Evolutionary conservation across 1,140 invertebrate genomes (phyloP).

Genomic region (Sesamia nonagrioides): DNA sequence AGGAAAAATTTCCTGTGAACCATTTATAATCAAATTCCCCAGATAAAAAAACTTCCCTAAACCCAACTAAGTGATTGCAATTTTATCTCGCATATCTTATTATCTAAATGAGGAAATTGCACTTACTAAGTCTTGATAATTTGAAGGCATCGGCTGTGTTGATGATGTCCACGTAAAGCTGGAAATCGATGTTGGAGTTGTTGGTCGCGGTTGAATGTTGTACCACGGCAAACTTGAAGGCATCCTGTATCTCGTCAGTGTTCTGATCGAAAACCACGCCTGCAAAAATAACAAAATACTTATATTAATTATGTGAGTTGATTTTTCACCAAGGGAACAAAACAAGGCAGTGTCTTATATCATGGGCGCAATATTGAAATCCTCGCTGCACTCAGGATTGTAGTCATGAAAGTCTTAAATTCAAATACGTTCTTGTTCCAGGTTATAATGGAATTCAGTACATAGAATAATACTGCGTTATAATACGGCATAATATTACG

Average conservation of each 20-base stretch:
- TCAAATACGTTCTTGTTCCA: too few species aligned
- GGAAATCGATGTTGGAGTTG: constrained; percentile 93
- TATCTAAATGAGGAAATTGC: constrained; percentile 11
- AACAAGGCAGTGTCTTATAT: too few species aligned
- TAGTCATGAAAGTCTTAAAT: too few species aligned
- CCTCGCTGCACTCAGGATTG: too few species aligned
- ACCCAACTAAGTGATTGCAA: constrained; percentile 4
- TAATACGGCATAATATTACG: too few species aligned
- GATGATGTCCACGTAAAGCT: constrained; percentile 96
- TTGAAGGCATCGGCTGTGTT: constrained; percentile 97
- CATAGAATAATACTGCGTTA: too few species aligned
- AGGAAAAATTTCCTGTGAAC: too few species aligned
- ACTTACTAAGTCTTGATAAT: constrained; percentile 95
- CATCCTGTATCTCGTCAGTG: constrained; percentile 95
- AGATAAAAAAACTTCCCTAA: neutral
- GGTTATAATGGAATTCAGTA: too few species aligned
- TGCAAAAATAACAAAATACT: constrained; percentile 78
- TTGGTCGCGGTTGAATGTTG: constrained; percentile 95
- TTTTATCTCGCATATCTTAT: neutral
- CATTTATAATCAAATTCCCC: too few species aligned
- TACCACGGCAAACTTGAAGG: constrained; percentile 95
- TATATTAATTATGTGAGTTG: constrained; percentile 20
- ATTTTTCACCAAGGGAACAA: neutral
- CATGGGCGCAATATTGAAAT: too few species aligned
- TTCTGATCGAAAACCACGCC: constrained; percentile 96